Conservation (phyloP, 2,888 invertebrate genomes). For the Oscheius myriophilus region DNA sequence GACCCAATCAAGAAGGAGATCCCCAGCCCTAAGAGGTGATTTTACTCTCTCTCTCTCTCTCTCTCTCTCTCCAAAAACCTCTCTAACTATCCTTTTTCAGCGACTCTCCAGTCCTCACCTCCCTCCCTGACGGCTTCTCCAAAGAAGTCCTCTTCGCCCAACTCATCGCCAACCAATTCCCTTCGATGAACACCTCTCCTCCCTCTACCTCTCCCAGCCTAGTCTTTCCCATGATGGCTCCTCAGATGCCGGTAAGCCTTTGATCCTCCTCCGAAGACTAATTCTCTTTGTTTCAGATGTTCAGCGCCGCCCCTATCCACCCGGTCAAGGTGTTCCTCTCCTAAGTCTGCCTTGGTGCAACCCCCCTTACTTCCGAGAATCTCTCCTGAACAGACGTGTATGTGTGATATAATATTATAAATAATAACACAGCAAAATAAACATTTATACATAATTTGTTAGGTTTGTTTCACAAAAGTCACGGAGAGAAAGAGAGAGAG, state of each 20-base stretch:
- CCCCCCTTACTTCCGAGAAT: conserved; percentile 15
- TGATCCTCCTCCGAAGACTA: neutral
- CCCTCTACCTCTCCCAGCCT: conserved; percentile 26
- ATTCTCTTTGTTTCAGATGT: conserved; percentile 38
- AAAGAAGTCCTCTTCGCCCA: conserved; percentile 30
- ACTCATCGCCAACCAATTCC: conserved; percentile 15
- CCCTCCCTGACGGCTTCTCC: conserved; percentile 9
- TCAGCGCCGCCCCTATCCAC: conserved; percentile 36
- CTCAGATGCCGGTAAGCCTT: conserved; percentile 25
- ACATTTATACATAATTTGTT: no score
- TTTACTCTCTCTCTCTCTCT: neutral
- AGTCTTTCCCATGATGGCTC: conserved; percentile 2
- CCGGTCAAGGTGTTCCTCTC: conserved; percentile 58
- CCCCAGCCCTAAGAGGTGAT: conserved; percentile 20
- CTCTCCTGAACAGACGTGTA: conserved; percentile 27
- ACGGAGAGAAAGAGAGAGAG: no score
- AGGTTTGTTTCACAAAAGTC: no score
- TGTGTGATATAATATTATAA: conserved; percentile 3
- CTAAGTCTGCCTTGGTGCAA: conserved; percentile 22
- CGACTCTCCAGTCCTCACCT: conserved; percentile 11
- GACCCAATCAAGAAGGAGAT: conserved; percentile 45
- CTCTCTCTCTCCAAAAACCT: no score
- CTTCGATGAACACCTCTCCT: conserved; percentile 16
- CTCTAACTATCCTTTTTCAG: conserved; percentile 2
- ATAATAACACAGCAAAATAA: neutral